phyloP scores from a whole-genome alignment of 2,888 invertebrate genomes.

The Esperia sulphurella region DNA sequence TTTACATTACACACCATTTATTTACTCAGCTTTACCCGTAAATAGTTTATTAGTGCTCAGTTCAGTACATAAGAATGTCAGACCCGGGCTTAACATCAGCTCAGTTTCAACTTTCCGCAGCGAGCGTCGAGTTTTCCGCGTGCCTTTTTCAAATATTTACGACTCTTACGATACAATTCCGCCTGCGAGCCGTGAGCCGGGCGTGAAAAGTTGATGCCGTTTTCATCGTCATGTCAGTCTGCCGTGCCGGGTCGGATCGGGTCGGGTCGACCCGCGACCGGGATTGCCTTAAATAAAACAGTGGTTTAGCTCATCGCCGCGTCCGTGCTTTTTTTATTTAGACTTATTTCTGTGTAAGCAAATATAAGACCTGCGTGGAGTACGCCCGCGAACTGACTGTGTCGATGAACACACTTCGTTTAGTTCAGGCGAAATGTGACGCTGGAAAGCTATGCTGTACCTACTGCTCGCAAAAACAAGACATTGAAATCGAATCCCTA shows the following conservation, averaged over 20 bases:
- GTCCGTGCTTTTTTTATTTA: slow-evolving; percentile 1
- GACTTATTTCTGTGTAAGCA: neutral
- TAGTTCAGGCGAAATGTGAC: no score
- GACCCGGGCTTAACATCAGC: no score
- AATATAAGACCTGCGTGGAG: neutral
- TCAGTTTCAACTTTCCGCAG: slow-evolving; percentile 17
- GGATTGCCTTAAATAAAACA: slow-evolving; percentile 49
- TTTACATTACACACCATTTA: no score
- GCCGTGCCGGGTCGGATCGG: neutral
- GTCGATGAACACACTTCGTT: no score
- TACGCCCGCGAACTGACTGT: no score
- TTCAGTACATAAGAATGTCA: no score
- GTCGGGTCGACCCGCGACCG: slow-evolving; percentile 11
- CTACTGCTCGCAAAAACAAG: no score
- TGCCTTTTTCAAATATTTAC: slow-evolving; percentile 50
- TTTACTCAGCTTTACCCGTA: no score
- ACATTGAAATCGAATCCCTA: no score
- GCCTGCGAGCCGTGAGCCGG: slow-evolving; percentile 22
- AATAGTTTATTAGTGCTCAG: no score
- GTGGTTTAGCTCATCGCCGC: slow-evolving; percentile 19
- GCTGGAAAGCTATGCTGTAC: no score
- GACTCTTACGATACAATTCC: slow-evolving; percentile 36
- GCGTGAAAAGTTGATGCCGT: slow-evolving; percentile 47
- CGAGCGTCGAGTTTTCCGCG: slow-evolving; percentile 16
- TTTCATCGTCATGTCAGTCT: slow-evolving; percentile 30